Evolutionary conservation across 2,113 vertebrate genomes (phyloP), one percentile per base, ranked within the genome.

Genomic region (Pygoscelis antarcticus): DNA sequence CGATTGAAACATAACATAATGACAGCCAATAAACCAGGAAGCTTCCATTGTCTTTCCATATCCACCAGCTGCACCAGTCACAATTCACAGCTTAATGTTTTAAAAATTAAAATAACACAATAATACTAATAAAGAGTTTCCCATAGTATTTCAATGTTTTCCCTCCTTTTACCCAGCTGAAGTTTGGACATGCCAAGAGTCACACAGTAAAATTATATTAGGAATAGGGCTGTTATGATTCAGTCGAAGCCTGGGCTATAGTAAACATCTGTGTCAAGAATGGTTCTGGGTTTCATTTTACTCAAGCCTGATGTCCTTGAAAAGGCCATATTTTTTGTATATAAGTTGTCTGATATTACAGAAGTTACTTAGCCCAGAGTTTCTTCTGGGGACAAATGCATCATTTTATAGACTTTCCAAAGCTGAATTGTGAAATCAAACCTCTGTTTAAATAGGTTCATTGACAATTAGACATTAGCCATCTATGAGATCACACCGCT

Each of bases 21-120:
- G 81, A 93, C 60, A 96, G 55, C 83, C 90, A 84, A 44, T 27
- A 44, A 85, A 32, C 58, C 97, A 97, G 96, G 97, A 97, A 97
- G 20, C 87, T 77, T 49, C 95, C 92, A 97, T 97, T 97, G 96
- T 97, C 77, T 86, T 87, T 44, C 55, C 62, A 97, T 75, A 96
- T 96, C 96, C 82, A 94, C 83, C 91, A 97, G 86, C 93, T 94
- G 96, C 66, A 90, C 68, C 68, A 82, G 68, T 25, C 90, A 95
- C 97, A 93, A 97, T 97, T 86, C 75, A 46, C 14, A 70, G 49
- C 26, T n/a, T 44, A 26, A 62, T 92, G 88, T 92, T 96, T 74
- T 44, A 68, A 87, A 90, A 95, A 89, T 80, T 83, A 93, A 71
- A 81, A 58, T 51, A 84, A 69, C 72, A 92, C 58, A 91, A 60